These are phyloP conservation scores for Metopia argyrocephala DNA, from an alignment of 2,888 invertebrate genomes.

Conservation along the genomic window DNA sequence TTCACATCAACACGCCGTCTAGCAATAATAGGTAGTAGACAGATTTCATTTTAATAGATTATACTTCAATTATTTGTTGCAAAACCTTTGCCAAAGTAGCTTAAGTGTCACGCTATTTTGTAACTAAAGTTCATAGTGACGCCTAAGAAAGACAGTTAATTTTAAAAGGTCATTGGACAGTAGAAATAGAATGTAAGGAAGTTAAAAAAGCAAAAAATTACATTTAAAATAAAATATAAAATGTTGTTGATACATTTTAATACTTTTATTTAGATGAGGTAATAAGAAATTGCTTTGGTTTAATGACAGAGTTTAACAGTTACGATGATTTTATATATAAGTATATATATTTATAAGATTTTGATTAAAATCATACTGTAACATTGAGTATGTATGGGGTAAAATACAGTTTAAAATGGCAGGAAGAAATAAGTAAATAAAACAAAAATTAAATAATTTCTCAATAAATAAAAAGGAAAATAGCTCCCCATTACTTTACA, in stretches of 20 bases:
- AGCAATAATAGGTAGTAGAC: conserved; percentile 14
- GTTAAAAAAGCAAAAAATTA: not conserved
- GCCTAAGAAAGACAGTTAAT: not conserved
- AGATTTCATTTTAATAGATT: conserved; percentile 18
- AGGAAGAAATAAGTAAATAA: too few relatives aligned
- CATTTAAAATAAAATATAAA: not conserved
- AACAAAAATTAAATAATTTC: too few relatives aligned
- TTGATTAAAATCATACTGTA: too few relatives aligned
- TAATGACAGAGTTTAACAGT: too few relatives aligned
- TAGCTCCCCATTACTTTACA: too few relatives aligned
- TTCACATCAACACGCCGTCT: conserved; percentile 31
- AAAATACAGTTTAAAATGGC: too few relatives aligned
- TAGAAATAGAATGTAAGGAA: not conserved
- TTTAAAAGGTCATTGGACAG: conserved; percentile 31
- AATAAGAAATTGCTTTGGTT: too few relatives aligned
- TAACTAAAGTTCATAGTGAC: conserved; percentile 1
- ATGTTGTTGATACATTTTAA: not conserved
- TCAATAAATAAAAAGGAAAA: too few relatives aligned
- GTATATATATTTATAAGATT: too few relatives aligned
- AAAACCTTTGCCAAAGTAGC: conserved; percentile 12
- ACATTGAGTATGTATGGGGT: too few relatives aligned
- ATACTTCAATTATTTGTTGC: not conserved
- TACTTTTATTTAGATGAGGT: too few relatives aligned
- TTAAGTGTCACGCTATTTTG: conserved; percentile 57
- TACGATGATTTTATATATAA: too few relatives aligned